A percentile compares a stretch with the other conserved stretches of the same genome.
Evolutionary conservation across 2,888 invertebrate species (phyloP).

Genomic region (Tenthredo scrophulariae): DNA sequence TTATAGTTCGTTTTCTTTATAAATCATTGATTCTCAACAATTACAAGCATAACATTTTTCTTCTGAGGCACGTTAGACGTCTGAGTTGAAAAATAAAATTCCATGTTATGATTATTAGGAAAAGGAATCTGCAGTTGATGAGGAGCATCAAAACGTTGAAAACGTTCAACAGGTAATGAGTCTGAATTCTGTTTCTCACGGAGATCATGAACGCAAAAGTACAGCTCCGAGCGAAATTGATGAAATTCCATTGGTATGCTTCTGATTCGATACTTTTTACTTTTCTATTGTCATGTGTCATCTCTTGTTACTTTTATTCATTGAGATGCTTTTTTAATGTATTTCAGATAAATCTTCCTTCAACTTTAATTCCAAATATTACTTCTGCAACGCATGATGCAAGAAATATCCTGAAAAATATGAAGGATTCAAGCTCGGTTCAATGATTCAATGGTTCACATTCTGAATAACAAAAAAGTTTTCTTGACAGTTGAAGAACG

Average conservation of each 20-base stretch:
- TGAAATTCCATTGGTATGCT: not conserved
- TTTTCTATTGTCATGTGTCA: not conserved
- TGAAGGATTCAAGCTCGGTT: not conserved
- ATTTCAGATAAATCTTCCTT: constrained; percentile 18
- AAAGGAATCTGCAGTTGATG: not conserved
- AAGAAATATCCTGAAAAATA: not conserved
- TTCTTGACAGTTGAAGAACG: not conserved
- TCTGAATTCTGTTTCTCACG: not conserved
- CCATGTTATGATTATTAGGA: constrained; percentile 14
- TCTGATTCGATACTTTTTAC: not conserved
- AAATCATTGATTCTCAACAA: constrained; percentile 23
- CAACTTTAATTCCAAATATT: not conserved
- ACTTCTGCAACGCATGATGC: not conserved
- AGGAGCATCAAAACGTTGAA: constrained; percentile 11
- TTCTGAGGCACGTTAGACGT: constrained; percentile 9
- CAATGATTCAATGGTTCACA: not conserved
- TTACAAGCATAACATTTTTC: not conserved
- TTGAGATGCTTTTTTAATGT: not conserved
- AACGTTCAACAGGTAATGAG: constrained; percentile 8
- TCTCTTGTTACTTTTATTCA: constrained; percentile 1
- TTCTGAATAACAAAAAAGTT: constrained; percentile 37
- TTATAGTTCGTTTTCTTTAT: constrained; percentile 8
- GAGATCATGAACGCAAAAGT: not conserved
- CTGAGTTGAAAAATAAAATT: not conserved
- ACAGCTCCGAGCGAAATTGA: constrained; percentile 1